A percentile compares a stretch with the other conserved stretches of the same genome.
Evolutionary conservation across 2,888 invertebrate species (phyloP).

Genomic region (Thumatha senex): DNA sequence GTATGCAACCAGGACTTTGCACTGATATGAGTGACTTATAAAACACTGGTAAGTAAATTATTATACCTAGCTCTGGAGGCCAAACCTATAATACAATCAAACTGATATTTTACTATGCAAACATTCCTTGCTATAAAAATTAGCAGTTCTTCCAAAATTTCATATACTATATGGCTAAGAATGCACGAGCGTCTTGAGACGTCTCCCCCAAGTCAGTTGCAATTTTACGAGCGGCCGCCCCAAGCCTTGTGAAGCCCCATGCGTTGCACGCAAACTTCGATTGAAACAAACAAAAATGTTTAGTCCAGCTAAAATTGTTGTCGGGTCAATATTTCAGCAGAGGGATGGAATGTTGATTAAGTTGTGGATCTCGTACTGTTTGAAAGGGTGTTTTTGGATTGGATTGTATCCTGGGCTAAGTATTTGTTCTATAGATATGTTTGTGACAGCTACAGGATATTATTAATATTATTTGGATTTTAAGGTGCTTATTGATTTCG

Average conservation of each 20-base stretch:
- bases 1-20: not conserved
- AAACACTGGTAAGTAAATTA: no score
- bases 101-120: no score
- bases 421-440: no score
- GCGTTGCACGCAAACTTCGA: conserved; percentile 52
- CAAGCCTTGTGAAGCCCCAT: conserved; percentile 46
- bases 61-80: no score
- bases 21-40: no score
- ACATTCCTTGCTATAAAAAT: no score
- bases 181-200: conserved; percentile 80
- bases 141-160: conserved; percentile 24
- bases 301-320: conserved; percentile 24
- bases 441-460: no score
- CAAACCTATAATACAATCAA: no score
- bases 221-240: conserved; percentile 79
- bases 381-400: conserved; percentile 3
- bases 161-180: conserved; percentile 61
- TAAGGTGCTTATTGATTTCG: no score
- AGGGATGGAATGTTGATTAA: conserved; percentile 13
- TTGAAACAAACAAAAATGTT: conserved; percentile 50
- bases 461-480: no score
- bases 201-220: conserved; percentile 73
- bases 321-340: conserved; percentile 19
- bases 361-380: conserved; percentile 1
- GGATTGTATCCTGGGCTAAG: not conserved